These are phyloP conservation scores for Telmatherina bonti DNA, from an alignment of 2,797 vertebrate genomes.

Conservation along the genomic window DNA sequence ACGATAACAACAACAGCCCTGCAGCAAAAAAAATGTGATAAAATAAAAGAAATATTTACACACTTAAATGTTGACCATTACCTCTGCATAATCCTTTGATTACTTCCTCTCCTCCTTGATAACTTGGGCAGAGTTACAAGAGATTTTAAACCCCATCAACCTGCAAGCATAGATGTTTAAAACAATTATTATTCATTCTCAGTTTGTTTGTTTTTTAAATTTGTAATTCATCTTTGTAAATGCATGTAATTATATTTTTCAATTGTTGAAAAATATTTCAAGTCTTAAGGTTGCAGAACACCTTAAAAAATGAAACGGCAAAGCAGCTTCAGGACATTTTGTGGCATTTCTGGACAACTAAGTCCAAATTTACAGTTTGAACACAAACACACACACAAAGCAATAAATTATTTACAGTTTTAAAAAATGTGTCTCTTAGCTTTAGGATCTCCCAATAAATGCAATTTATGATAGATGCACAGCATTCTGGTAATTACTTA, in stretches of 20 bases:
- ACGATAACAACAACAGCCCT: not conserved
- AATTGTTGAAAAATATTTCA: no score
- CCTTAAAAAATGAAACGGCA: no score
- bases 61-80: conserved; percentile 18
- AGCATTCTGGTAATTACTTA: no score
- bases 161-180: conserved; percentile 28
- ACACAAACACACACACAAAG: no score
- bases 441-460: no score
- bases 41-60: not conserved
- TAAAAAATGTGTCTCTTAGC: no score
- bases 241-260: not conserved
- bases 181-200: not conserved
- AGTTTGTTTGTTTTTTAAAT: no score
- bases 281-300: not conserved
- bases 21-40: not conserved
- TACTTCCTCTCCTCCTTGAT: conserved; percentile 1
- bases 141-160: conserved; percentile 34
- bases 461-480: no score
- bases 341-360: no score
- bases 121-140: not conserved
- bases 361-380: no score
- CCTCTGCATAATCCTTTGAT: conserved; percentile 32
- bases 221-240: not conserved
- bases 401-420: no score
- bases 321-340: no score